A percentile compares a stretch with the other conserved stretches of the same genome.
These are phyloP conservation scores for Bursaphelenchus okinawaensis DNA, from an alignment of 2,888 invertebrate genomes.

Conservation along the genomic window DNA sequence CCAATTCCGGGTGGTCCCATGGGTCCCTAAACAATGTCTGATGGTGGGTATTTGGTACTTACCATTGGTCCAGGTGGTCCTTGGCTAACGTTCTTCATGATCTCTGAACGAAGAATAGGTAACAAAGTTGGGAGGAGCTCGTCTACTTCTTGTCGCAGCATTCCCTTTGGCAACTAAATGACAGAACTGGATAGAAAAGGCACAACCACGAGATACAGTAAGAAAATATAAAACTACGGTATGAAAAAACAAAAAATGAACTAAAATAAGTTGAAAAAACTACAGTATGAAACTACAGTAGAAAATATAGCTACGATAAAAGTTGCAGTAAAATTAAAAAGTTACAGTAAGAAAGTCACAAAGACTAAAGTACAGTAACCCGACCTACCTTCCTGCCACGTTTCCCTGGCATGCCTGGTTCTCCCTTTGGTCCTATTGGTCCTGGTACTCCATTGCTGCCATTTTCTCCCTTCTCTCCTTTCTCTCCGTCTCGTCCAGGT, in stretches of 20 bases:
- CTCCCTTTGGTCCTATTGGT: constrained; percentile 44
- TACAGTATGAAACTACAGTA: neutral
- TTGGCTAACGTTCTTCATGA: constrained; percentile 33
- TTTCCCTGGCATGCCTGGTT: constrained; percentile 43
- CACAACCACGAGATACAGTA: constrained; percentile 12
- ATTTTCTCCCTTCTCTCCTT: constrained; percentile 44
- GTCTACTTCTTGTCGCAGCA: constrained; percentile 11
- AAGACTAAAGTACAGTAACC: no score
- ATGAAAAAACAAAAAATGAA: neutral
- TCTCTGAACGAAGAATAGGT: constrained; percentile 33
- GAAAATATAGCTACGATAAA: constrained; percentile 7
- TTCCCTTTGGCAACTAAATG: constrained; percentile 15
- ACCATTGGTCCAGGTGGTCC: constrained; percentile 44
- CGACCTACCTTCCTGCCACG: constrained; percentile 43
- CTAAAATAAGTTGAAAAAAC: no score
- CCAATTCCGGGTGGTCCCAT: constrained; percentile 28
- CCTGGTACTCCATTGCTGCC: constrained; percentile 46
- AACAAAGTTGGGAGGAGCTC: constrained; percentile 31
- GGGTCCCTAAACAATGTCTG: constrained; percentile 21
- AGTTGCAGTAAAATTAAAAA: neutral
- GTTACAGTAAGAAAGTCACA: constrained; percentile 3
- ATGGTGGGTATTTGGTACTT: constrained; percentile 6
- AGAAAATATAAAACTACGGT: neutral
- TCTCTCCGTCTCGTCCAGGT: constrained; percentile 44
- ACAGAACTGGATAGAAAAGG: constrained; percentile 17